These are phyloP conservation scores for Lydus trimaculatus DNA, from an alignment of 2,888 invertebrate genomes.

Conservation along the genomic window DNA sequence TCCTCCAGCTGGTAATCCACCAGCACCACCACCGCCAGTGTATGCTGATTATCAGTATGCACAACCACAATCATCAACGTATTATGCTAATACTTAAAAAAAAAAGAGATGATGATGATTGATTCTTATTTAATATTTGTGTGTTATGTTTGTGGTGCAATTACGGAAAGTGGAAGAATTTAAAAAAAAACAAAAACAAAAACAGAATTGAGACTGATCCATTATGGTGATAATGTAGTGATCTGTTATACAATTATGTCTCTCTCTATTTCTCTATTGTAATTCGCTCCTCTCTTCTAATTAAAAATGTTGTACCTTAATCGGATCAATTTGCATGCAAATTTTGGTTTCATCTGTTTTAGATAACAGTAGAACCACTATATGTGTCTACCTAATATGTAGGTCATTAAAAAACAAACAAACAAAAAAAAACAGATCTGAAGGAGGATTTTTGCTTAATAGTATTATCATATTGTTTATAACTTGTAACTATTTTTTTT, in stretches of 20 bases:
- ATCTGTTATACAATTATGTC: constrained; percentile 8
- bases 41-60: constrained; percentile 54
- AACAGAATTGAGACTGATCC: constrained; percentile 4
- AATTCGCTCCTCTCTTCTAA: background rate
- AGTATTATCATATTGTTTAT: constrained; percentile 34
- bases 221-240: constrained; percentile 5
- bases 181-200: no score
- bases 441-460: constrained; percentile 34
- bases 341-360: background rate
- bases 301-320: constrained; percentile 1
- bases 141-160: constrained; percentile 10
- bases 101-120: constrained; percentile 17
- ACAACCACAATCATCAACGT: constrained; percentile 38
- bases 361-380: background rate
- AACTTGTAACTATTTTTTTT: constrained; percentile 24
- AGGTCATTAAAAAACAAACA: background rate
- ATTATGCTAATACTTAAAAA: constrained; percentile 45
- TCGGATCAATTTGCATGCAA: constrained; percentile 2
- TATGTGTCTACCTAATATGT: constrained; percentile 9
- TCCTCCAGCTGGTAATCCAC: constrained; percentile 37
- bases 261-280: background rate
- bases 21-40: constrained; percentile 39
- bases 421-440: background rate
- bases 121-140: background rate
- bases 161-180: background rate